phyloP scores from a whole-genome alignment of 2,888 invertebrate species.

The Erebia epiphron region DNA sequence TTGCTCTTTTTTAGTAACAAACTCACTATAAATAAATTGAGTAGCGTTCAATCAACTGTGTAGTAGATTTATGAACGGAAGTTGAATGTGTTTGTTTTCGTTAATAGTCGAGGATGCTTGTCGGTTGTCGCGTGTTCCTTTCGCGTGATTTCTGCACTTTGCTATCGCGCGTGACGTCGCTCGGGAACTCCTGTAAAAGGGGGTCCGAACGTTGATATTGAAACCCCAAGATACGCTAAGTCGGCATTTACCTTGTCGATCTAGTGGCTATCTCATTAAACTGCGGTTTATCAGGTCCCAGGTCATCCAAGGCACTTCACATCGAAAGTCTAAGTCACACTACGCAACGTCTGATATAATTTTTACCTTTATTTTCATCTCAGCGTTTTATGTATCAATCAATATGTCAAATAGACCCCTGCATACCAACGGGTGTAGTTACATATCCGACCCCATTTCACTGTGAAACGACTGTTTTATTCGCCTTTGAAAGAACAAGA shows the following conservation, averaged over 20 bases:
- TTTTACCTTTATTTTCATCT: background rate
- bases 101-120: slow-evolving; percentile 13
- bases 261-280: too few species aligned
- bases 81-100: slow-evolving; percentile 6
- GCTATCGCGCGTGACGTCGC: slow-evolving; percentile 75
- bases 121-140: slow-evolving; percentile 64
- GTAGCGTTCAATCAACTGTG: background rate
- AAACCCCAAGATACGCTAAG: background rate
- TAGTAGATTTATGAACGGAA: background rate
- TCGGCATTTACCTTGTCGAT: background rate
- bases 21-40: background rate
- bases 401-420: slow-evolving; percentile 60
- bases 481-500: slow-evolving; percentile 53
- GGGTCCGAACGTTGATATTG: slow-evolving; percentile 54
- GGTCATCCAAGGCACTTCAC: too few species aligned
- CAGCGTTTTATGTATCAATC: background rate
- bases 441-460: slow-evolving; percentile 74
- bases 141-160: slow-evolving; percentile 78
- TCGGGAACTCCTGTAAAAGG: slow-evolving; percentile 62
- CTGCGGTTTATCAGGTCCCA: too few species aligned
- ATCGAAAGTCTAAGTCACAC: too few species aligned
- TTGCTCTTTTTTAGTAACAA: slow-evolving; percentile 17
- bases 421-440: slow-evolving; percentile 64
- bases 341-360: too few species aligned
- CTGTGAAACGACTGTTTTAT: slow-evolving; percentile 76